phyloP scores from a whole-genome alignment of 2,888 invertebrate species.

The Nymphalis polychloros region DNA sequence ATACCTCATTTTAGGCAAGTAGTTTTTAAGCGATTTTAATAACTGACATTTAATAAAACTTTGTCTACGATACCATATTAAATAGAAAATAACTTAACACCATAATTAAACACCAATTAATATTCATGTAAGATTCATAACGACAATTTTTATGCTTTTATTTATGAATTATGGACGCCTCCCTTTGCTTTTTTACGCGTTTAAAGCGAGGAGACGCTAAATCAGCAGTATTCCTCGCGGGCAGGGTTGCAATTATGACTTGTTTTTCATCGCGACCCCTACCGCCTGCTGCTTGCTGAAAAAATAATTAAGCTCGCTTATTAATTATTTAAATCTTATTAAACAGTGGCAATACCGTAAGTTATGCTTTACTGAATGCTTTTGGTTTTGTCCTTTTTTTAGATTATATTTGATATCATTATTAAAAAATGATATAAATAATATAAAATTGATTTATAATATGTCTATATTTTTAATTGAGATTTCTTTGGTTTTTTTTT shows the following conservation, averaged over 20 bases:
- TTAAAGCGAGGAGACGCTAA: constrained; percentile 33
- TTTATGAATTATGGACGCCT: constrained; percentile 33
- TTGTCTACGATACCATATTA: not conserved
- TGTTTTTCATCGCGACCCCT: constrained; percentile 71
- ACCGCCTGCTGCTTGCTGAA: constrained; percentile 60
- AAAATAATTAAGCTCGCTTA: constrained; percentile 80
- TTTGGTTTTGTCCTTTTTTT: not conserved
- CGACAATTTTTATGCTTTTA: constrained; percentile 19
- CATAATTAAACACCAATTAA: constrained; percentile 9
- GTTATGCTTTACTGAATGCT: not conserved
- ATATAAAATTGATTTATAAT: too few relatives aligned
- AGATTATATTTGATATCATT: not conserved
- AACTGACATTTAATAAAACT: not conserved
- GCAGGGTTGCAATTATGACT: constrained; percentile 73
- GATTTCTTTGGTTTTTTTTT: not conserved
- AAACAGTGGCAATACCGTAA: constrained; percentile 62
- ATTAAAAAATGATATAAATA: not conserved
- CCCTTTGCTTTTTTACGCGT: constrained; percentile 36
- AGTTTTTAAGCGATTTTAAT: not conserved
- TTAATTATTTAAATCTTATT: constrained; percentile 82
- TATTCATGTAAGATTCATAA: constrained; percentile 14
- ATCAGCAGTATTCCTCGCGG: constrained; percentile 33
- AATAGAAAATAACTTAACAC: not conserved
- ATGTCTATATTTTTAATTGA: too few relatives aligned
- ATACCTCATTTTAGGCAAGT: constrained; percentile 30